Evolutionary conservation across 2,888 invertebrate genomes (phyloP).

Genomic region (Cephus pygmeus): DNA sequence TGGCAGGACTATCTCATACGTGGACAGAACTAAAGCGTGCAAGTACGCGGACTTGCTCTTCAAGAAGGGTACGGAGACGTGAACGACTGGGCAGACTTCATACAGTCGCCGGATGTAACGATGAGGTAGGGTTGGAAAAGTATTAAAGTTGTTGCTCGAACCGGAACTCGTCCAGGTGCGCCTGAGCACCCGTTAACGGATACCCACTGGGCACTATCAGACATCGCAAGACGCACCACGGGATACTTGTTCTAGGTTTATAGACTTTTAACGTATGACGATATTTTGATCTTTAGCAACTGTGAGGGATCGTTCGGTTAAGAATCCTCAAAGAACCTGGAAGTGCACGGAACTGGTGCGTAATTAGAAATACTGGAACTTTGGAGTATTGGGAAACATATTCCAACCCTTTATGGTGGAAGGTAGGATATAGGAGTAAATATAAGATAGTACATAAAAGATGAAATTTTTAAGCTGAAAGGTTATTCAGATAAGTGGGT

Average conservation of each 20-base stretch:
- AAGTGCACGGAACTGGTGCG: too few species aligned
- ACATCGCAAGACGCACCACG: not conserved
- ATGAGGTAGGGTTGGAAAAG: not conserved
- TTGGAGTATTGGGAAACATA: too few species aligned
- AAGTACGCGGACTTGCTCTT: not conserved
- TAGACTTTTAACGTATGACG: too few species aligned
- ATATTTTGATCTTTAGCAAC: too few species aligned
- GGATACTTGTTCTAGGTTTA: not conserved
- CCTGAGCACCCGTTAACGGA: not conserved
- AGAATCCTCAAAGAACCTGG: too few species aligned
- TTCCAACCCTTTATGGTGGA: too few species aligned
- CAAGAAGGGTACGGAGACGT: not conserved
- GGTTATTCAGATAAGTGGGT: too few species aligned
- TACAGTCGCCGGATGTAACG: not conserved
- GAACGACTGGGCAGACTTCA: not conserved
- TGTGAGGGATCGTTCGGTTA: too few species aligned
- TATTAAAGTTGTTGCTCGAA: not conserved
- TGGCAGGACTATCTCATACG: not conserved
- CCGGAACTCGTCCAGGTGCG: not conserved
- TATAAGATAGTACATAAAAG: too few species aligned
- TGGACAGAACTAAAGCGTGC: not conserved
- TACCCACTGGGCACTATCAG: not conserved
- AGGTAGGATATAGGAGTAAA: too few species aligned
- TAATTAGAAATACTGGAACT: too few species aligned
- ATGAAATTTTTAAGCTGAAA: too few species aligned